These are phyloP conservation scores for Nomada hirtipes DNA, from an alignment of 2,888 invertebrate species.

Conservation along the genomic window DNA sequence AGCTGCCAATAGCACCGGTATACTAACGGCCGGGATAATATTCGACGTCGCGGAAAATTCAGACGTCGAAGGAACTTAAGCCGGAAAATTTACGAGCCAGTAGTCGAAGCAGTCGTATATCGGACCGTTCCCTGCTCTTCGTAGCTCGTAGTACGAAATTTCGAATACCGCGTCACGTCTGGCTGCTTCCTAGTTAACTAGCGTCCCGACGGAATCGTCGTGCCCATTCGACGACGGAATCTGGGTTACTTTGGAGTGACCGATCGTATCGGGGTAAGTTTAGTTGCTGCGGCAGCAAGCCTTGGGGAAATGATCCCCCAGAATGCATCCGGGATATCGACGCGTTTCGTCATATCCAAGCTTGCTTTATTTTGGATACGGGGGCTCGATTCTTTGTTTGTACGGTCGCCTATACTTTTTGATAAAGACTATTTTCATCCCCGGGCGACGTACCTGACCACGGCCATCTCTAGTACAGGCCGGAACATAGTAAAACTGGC, in stretches of 20 bases:
- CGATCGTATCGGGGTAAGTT: slow-evolving; percentile 7
- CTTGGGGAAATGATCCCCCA: neutral
- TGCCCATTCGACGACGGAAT: slow-evolving; percentile 2
- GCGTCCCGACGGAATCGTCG: slow-evolving; percentile 9
- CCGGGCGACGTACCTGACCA: too few species aligned
- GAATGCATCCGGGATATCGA: neutral
- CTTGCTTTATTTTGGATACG: neutral
- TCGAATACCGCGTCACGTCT: slow-evolving; percentile 13
- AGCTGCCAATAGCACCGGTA: slow-evolving; percentile 43
- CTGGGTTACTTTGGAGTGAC: slow-evolving; percentile 22
- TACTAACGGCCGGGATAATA: slow-evolving; percentile 43
- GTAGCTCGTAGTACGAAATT: slow-evolving; percentile 24
- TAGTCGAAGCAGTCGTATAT: slow-evolving; percentile 15
- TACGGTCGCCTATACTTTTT: too few species aligned
- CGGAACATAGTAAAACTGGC: too few species aligned
- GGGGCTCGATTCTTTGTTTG: neutral
- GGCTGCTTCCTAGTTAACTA: neutral
- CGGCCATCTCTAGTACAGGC: too few species aligned
- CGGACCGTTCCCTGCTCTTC: neutral
- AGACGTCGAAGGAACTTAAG: slow-evolving; percentile 29
- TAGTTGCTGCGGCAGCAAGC: neutral
- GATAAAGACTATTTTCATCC: too few species aligned
- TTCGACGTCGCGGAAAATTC: slow-evolving; percentile 62
- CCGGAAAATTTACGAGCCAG: slow-evolving; percentile 46
- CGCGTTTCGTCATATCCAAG: neutral